phyloP scores from a whole-genome alignment of 1,140 invertebrate species.

The Halesus radiatus region DNA sequence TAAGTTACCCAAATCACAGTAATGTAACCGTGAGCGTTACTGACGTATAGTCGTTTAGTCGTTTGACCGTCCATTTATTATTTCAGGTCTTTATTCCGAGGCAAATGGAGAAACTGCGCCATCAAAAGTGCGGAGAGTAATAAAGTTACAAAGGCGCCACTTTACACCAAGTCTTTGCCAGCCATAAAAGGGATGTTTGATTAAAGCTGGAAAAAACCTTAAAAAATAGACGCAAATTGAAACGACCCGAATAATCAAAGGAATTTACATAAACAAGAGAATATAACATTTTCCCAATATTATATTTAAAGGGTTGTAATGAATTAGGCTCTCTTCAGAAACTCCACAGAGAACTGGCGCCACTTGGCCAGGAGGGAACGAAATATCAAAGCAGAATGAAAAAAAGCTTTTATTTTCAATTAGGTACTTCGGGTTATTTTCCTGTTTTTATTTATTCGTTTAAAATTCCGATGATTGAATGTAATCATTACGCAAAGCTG shows the following conservation, averaged over 20 bases:
- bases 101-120: constrained; percentile 13
- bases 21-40: not conserved
- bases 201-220: not conserved
- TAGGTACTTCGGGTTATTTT: not conserved
- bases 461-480: constrained; percentile 20
- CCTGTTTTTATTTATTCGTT: constrained; percentile 10
- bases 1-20: constrained; percentile 24
- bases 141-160: constrained; percentile 23
- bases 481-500: constrained; percentile 16
- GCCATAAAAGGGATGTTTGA: constrained; percentile 8
- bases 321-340: not conserved
- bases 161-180: not conserved
- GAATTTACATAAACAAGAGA: constrained; percentile 12
- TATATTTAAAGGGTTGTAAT: constrained; percentile 28
- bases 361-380: not conserved
- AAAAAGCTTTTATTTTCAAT: not conserved
- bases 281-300: not conserved
- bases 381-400: constrained; percentile 9
- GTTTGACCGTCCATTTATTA: constrained; percentile 32
- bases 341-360: not conserved
- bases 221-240: not conserved
- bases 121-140: constrained; percentile 7
- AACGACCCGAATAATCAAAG: constrained; percentile 19
- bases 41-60: not conserved
- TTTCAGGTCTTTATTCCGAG: constrained; percentile 33